These are phyloP conservation scores for Stercorarius parasiticus DNA, from an alignment of 2,113 vertebrate genomes.

Conservation along the genomic window DNA sequence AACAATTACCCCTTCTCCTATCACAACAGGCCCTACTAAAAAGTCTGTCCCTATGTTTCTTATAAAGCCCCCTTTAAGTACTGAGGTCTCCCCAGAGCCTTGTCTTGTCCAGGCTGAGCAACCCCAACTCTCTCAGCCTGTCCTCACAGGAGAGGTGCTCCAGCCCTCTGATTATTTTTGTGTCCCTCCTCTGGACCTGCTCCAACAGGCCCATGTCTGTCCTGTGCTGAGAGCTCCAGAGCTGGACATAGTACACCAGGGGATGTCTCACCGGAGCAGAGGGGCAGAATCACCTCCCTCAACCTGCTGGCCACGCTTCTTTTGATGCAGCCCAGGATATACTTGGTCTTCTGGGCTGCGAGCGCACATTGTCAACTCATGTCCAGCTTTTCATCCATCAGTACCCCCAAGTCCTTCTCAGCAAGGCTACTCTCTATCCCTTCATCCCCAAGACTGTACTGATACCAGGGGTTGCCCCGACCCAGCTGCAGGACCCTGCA, in stretches of 20 bases:
- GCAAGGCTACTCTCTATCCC: neutral
- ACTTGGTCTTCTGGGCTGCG: neutral
- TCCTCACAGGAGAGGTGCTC: neutral
- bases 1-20: neutral
- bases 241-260: neutral
- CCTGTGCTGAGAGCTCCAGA: neutral
- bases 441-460: neutral
- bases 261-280: neutral
- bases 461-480: neutral
- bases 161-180: neutral
- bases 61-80: no score
- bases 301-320: neutral
- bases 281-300: neutral
- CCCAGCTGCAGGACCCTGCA: neutral
- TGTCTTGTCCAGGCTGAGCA: neutral
- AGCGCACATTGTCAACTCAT: neutral
- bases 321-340: neutral
- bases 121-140: neutral
- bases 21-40: neutral
- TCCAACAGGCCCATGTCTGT: neutral
- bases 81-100: neutral
- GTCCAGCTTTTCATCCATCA: neutral
- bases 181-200: neutral
- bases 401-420: neutral
- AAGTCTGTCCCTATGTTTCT: neutral